Percentiles rank a stretch among this genome's conserved stretches.
phyloP scores from a whole-genome alignment of 2,797 vertebrate genomes.

The Lutjanus campechanus region DNA sequence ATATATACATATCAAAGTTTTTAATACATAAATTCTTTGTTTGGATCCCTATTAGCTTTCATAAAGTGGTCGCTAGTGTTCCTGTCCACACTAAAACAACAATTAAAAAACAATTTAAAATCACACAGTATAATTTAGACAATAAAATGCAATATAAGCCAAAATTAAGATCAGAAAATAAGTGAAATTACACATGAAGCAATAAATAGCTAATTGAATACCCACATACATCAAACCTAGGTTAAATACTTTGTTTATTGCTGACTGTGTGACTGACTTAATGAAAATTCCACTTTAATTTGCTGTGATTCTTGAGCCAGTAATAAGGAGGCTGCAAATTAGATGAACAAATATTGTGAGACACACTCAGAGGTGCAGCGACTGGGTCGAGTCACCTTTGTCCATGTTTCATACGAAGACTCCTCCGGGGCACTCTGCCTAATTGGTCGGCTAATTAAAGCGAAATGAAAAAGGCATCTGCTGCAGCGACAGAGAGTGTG shows the following conservation, averaged over 20 bases:
- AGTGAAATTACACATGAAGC: too few relatives aligned
- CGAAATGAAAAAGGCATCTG: slow-evolving; percentile 69
- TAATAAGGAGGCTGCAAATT: slow-evolving; percentile 46
- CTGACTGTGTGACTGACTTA: slow-evolving; percentile 1
- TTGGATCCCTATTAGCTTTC: too few relatives aligned
- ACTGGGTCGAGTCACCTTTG: slow-evolving; percentile 59
- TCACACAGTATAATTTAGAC: too few relatives aligned
- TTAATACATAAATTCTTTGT: too few relatives aligned
- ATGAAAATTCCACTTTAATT: slow-evolving; percentile 64
- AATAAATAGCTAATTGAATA: neutral
- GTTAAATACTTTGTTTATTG: slow-evolving; percentile 6
- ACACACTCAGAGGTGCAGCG: slow-evolving; percentile 38
- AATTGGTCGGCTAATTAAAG: slow-evolving; percentile 82
- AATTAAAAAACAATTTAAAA: too few relatives aligned
- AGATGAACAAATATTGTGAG: slow-evolving; percentile 59
- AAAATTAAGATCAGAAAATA: too few relatives aligned
- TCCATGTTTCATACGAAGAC: slow-evolving; percentile 37
- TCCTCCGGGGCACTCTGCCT: slow-evolving; percentile 67
- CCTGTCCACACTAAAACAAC: too few relatives aligned
- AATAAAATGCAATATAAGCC: too few relatives aligned
- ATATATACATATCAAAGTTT: too few relatives aligned
- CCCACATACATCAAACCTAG: neutral
- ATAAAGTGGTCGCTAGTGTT: too few relatives aligned
- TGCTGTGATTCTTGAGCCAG: slow-evolving; percentile 29
- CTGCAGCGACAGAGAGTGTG: slow-evolving; percentile 34